Conservation (phyloP, 2,888 invertebrate genomes). For the Dasypolia templi region DNA sequence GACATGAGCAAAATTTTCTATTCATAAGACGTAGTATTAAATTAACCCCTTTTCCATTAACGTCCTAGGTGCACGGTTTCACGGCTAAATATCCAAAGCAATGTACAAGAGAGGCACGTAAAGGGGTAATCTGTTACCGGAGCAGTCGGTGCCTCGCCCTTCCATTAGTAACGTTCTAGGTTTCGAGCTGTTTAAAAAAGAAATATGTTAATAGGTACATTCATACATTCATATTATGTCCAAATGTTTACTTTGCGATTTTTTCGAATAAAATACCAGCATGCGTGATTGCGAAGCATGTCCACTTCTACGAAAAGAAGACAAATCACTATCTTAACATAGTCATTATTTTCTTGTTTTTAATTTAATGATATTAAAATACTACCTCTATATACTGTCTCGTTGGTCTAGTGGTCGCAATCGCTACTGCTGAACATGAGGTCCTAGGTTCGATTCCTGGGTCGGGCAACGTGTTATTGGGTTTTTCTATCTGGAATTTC, state of each 20-base stretch:
- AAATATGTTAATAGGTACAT: slow-evolving; percentile 18
- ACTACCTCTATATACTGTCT: too few relatives aligned
- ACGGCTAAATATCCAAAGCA: slow-evolving; percentile 21
- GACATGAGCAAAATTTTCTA: too few relatives aligned
- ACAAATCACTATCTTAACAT: too few relatives aligned
- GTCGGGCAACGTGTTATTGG: too few relatives aligned
- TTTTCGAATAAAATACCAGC: neutral
- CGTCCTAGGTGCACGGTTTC: slow-evolving; percentile 9
- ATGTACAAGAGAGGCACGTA: slow-evolving; percentile 32
- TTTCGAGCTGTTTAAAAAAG: slow-evolving; percentile 16
- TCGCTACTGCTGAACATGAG: too few relatives aligned
- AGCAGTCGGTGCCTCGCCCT: slow-evolving; percentile 13
- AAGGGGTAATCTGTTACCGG: slow-evolving; percentile 30
- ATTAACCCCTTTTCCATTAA: slow-evolving; percentile 13
- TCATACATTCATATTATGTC: neutral
- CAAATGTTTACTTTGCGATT: neutral
- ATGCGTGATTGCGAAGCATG: too few relatives aligned
- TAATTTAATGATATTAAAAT: too few relatives aligned
- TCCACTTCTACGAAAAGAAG: too few relatives aligned
- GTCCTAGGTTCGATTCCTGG: too few relatives aligned
- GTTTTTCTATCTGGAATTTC: too few relatives aligned
- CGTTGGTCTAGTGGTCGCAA: too few relatives aligned
- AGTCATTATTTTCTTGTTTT: too few relatives aligned
- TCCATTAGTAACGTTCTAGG: slow-evolving; percentile 18
- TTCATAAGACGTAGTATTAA: slow-evolving; percentile 13